phyloP scores from a whole-genome alignment of 2,797 vertebrate species.

The Ceyx erithaca region DNA sequence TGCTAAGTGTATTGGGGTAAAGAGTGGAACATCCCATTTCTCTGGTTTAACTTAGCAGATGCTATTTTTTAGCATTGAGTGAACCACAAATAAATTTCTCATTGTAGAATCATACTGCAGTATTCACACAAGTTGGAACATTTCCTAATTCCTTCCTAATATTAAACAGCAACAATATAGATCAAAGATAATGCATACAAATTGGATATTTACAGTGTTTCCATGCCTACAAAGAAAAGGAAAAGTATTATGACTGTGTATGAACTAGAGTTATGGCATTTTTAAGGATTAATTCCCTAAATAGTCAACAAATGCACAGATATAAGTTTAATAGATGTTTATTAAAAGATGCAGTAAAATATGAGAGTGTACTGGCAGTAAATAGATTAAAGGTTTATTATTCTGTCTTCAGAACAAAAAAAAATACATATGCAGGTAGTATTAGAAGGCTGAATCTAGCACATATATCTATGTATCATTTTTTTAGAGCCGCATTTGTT shows the following conservation, averaged over 20 bases:
- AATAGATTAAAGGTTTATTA: conserved; percentile 59
- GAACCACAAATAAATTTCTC: conserved; percentile 1
- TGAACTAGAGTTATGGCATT: conserved; percentile 49
- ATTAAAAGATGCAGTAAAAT: conserved; percentile 67
- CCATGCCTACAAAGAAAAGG: not conserved
- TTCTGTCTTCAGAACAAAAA: conserved; percentile 42
- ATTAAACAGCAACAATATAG: conserved; percentile 22
- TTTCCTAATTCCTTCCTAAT: conserved; percentile 47
- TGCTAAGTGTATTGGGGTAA: not conserved
- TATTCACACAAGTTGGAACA: not conserved
- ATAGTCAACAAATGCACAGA: conserved; percentile 43
- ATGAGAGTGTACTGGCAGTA: conserved; percentile 41
- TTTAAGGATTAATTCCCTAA: conserved; percentile 50
- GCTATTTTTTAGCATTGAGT: not conserved
- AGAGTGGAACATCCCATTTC: not conserved
- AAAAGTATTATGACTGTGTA: conserved; percentile 44
- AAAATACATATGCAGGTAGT: conserved; percentile 8
- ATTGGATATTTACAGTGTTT: conserved; percentile 46
- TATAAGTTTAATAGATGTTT: conserved; percentile 28
- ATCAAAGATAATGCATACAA: conserved; percentile 56
- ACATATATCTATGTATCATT: not conserved
- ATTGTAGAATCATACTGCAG: not conserved
- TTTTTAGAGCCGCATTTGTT: not conserved
- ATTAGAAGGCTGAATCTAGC: not conserved
- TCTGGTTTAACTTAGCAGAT: conserved; percentile 3